Conservation (phyloP, 2,888 invertebrate species). For the Drosophila greeni region DNA sequence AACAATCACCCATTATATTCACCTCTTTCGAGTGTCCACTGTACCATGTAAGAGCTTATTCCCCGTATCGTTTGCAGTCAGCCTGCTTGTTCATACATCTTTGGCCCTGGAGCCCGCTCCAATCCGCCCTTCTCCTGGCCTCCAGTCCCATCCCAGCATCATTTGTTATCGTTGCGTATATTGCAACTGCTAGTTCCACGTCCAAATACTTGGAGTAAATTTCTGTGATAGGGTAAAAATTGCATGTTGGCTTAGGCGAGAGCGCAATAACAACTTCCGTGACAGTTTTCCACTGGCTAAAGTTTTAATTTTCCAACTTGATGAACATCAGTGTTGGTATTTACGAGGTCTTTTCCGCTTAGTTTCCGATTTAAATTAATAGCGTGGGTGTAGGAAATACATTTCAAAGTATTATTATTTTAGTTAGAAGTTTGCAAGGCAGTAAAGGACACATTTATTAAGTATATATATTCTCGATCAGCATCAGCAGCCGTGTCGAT, state of each 20-base stretch:
- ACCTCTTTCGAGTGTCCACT: slow-evolving; percentile 15
- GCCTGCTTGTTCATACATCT: slow-evolving; percentile 24
- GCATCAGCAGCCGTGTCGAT: too few species aligned
- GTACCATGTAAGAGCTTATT: slow-evolving; percentile 33
- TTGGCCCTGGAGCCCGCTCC: slow-evolving; percentile 21
- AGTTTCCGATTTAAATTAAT: slow-evolving; percentile 10
- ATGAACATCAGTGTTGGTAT: slow-evolving; percentile 24
- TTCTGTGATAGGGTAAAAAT: slow-evolving; percentile 22
- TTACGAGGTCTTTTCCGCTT: slow-evolving; percentile 12
- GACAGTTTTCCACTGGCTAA: slow-evolving; percentile 8
- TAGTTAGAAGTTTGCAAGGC: too few species aligned
- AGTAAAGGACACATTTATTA: too few species aligned
- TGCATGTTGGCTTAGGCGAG: slow-evolving; percentile 35
- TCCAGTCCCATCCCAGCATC: slow-evolving; percentile 51
- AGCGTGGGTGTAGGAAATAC: background rate
- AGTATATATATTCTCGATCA: too few species aligned
- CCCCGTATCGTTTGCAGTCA: slow-evolving; percentile 26
- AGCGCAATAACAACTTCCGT: slow-evolving; percentile 48
- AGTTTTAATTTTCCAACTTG: slow-evolving; percentile 22
- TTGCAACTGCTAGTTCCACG: slow-evolving; percentile 45
- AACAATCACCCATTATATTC: too few species aligned
- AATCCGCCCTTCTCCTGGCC: slow-evolving; percentile 13
- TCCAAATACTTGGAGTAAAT: slow-evolving; percentile 10
- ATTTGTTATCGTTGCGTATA: slow-evolving; percentile 65
- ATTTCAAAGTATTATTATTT: too few species aligned